These are phyloP conservation scores for Ctenopoma kingsleyae DNA, from an alignment of 2,797 vertebrate species.

Conservation along the genomic window DNA sequence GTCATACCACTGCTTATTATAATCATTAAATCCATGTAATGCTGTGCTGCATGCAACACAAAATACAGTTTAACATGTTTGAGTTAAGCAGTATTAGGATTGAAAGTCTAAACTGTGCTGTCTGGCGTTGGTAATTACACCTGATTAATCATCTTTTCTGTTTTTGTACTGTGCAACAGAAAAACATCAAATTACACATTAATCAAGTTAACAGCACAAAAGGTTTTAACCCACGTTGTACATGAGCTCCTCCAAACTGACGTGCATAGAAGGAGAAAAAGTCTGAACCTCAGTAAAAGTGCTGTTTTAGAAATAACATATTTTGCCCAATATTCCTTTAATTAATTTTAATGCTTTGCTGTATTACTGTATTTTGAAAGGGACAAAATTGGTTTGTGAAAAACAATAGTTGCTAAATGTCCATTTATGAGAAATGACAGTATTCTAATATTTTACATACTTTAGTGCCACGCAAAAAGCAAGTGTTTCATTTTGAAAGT, in stretches of 20 bases:
- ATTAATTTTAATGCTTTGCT: not conserved
- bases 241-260: not conserved
- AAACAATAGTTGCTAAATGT: not conserved
- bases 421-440: no score
- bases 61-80: not conserved
- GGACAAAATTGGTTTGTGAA: not conserved
- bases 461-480: not conserved
- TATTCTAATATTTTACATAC: not conserved
- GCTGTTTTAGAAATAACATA: not conserved
- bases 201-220: not conserved
- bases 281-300: not conserved
- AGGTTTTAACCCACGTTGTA: not conserved
- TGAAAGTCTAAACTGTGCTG: not conserved
- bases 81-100: not conserved
- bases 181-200: constrained; percentile 1
- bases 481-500: constrained; percentile 21
- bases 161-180: not conserved
- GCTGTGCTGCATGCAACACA: not conserved
- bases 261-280: not conserved
- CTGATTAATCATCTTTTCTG: constrained; percentile 9
- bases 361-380: not conserved
- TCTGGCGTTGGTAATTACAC: not conserved
- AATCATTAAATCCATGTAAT: constrained; percentile 4
- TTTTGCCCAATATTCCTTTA: no score
- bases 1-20: not conserved